Percentiles rank a stretch among this genome's conserved stretches.
phyloP scores from a whole-genome alignment of 2,888 invertebrate genomes.

The Dicranocentrus wangi region DNA sequence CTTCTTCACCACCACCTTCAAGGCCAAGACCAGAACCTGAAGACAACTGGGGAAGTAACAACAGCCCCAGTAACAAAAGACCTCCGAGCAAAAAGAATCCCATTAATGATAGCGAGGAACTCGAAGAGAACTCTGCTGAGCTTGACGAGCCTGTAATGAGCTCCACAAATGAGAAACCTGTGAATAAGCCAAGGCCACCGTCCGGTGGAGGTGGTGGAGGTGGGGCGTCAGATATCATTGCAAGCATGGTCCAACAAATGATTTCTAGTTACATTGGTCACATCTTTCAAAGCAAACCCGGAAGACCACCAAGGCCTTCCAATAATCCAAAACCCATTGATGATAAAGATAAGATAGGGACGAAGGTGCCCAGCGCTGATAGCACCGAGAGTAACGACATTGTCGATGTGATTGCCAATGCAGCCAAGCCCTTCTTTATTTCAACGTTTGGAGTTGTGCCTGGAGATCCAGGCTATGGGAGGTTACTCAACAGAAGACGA shows the following conservation, averaged over 20 bases:
- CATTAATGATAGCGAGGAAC: conserved; percentile 48
- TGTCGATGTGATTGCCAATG: conserved; percentile 55
- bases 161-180: conserved; percentile 55
- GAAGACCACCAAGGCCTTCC: conserved; percentile 30
- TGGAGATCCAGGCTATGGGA: conserved; percentile 67
- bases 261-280: conserved; percentile 70
- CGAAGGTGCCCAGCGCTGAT: conserved; percentile 21
- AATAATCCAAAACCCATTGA: conserved; percentile 19
- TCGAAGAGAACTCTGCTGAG: not conserved
- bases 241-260: conserved; percentile 66
- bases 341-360: conserved; percentile 25
- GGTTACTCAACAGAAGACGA: conserved; percentile 46
- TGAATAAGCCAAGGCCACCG: conserved; percentile 46
- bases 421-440: conserved; percentile 72
- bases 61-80: conserved; percentile 21
- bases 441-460: conserved; percentile 73
- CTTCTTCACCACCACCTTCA: conserved; percentile 53
- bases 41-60: conserved; percentile 27
- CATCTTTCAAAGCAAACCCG: conserved; percentile 51
- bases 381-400: conserved; percentile 45
- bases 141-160: conserved; percentile 56
- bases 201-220: conserved; percentile 48
- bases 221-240: conserved; percentile 53
- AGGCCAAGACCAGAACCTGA: conserved; percentile 47
- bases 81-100: conserved; percentile 40